phyloP scores from a whole-genome alignment of 2,888 invertebrate genomes.

The Meta bourneti region DNA sequence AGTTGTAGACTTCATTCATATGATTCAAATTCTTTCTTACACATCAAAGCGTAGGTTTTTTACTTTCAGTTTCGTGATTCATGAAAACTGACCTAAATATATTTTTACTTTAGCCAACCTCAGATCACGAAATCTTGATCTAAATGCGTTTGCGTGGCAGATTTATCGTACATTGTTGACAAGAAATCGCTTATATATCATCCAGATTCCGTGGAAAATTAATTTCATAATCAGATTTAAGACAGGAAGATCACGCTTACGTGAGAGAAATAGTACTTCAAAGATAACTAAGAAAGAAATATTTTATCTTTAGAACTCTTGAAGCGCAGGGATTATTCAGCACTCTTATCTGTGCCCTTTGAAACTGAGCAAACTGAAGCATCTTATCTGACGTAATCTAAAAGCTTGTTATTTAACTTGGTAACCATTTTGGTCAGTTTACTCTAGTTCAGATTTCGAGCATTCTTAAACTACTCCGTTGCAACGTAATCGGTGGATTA shows the following conservation, averaged over 20 bases:
- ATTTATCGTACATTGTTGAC: neutral
- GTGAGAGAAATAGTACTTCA: slow-evolving; percentile 19
- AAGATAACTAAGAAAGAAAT: slow-evolving; percentile 11
- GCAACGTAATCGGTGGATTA: neutral
- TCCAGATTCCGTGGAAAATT: neutral
- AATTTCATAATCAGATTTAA: neutral
- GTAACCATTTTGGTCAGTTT: slow-evolving; percentile 9
- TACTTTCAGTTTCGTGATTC: too few relatives aligned
- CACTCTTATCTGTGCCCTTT: slow-evolving; percentile 40
- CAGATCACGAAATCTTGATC: neutral
- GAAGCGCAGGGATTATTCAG: slow-evolving; percentile 39
- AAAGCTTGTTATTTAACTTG: slow-evolving; percentile 27
- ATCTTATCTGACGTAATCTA: slow-evolving; percentile 19
- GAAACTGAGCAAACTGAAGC: slow-evolving; percentile 29
- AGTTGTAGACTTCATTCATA: too few relatives aligned
- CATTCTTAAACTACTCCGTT: slow-evolving; percentile 14
- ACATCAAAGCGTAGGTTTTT: too few relatives aligned
- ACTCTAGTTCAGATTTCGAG: slow-evolving; percentile 4
- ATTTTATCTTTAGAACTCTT: slow-evolving; percentile 24
- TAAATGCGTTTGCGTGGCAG: neutral
- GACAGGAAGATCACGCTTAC: neutral
- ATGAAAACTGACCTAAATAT: too few relatives aligned
- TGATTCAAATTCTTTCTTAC: too few relatives aligned
- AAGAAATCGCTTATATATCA: neutral
- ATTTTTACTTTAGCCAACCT: too few relatives aligned